Evolutionary conservation across 2,888 invertebrate species (phyloP), one percentile per base, ranked within the genome.

Genomic region (Empis stercorea): DNA sequence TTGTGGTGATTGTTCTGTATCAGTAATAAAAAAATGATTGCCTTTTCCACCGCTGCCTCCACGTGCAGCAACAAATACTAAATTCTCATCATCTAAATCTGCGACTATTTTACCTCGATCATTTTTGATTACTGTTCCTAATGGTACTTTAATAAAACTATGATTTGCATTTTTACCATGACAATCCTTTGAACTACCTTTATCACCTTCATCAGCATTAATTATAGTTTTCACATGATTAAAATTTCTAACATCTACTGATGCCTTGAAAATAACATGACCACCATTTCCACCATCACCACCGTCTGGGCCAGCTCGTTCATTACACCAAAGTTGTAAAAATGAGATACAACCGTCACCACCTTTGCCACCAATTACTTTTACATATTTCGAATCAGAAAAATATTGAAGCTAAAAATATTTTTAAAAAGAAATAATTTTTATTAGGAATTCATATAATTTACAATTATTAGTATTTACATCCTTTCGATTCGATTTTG

Each of bases 271-370:
- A 47, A 96, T 77, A 2, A 97, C 84, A 71, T 97, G 96, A 0
- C 91, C 96, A 1, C 96, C 96, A 62, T 87, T 79, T 0, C 99
- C 99, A 0, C 97, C 99, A 66, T 97, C 93, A 0, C 96, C 97
- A 14, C 59, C 96, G 66, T 93, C 89, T 0, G 95, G 96, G 0
- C 96, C 96, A 0, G 91, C 97, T 48, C 75, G 76, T 52, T 93
- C 94, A 59, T 93, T 93, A 46, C 76, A 74, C 76, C 81, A 89
- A 10, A 81, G 71, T 51, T 81, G 80, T 7, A 91, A 70, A 63
- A 99, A 94, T 0, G 92, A 88, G 47, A 94, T 79, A 55, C 81
- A 81, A 0, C 99, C 99, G 71, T 96, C 81, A 0, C 99, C 99
- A 0, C 99, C 99, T 30, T 80, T 81, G 0, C 99, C 99, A 1